Evolutionary conservation across 2,113 vertebrate genomes (phyloP).

Genomic region (Nicator chloris): DNA sequence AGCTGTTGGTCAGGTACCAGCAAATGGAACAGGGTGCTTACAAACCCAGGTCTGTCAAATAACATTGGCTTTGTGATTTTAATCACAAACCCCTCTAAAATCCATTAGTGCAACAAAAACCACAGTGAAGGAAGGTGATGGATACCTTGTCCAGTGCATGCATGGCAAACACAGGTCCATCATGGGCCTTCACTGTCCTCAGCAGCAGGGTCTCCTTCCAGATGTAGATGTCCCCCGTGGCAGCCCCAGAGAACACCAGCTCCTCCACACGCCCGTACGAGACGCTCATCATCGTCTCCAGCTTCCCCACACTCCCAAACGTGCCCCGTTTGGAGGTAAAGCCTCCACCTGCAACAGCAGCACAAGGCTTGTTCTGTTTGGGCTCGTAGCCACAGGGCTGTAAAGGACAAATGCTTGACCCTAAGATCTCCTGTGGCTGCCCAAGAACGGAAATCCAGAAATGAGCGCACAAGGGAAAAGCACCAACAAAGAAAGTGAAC

Average conservation of each 20-base stretch:
- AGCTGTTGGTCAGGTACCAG: not conserved
- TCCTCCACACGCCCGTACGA: slow-evolving; percentile 90
- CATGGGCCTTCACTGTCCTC: slow-evolving; percentile 94
- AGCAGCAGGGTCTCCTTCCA: slow-evolving; percentile 90
- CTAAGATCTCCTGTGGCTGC: not conserved
- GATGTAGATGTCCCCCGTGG: slow-evolving; percentile 94
- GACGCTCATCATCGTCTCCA: slow-evolving; percentile 96
- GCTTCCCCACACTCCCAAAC: slow-evolving; percentile 83
- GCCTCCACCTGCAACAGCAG: slow-evolving; percentile 83
- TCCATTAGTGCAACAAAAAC: not conserved
- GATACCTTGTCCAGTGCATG: slow-evolving; percentile 94
- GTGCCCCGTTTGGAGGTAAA: slow-evolving; percentile 89
- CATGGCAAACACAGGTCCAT: slow-evolving; percentile 96
- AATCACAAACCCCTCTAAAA: not conserved
- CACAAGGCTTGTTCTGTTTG: not conserved
- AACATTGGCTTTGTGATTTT: not conserved
- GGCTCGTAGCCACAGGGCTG: not conserved
- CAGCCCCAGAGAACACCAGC: slow-evolving; percentile 90
- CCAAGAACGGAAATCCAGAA: not conserved
- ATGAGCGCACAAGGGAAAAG: not conserved
- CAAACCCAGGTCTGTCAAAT: not conserved
- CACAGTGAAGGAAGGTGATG: not conserved
- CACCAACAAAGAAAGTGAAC: not conserved
- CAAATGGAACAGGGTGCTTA: not conserved
- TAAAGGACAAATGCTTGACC: not conserved